Evolutionary conservation across 2,888 invertebrate genomes (phyloP), one percentile per base, ranked within the genome.

Genomic region (Lordiphosa fenestrarum): DNA sequence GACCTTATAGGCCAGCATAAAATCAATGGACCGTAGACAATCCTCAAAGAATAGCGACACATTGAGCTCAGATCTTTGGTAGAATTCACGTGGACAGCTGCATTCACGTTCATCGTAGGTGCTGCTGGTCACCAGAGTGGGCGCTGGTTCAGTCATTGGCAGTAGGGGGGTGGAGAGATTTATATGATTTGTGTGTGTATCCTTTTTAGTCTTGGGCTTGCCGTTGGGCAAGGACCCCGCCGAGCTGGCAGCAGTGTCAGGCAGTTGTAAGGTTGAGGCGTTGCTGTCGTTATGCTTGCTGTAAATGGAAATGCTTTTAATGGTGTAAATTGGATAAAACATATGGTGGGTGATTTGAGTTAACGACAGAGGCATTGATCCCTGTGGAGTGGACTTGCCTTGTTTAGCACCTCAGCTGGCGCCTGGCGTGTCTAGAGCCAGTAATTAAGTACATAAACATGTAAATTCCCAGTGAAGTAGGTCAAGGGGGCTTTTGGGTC

Each of bases 1-100:
- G 51, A 92, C 90, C 87, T 94, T 94, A 93, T 95, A 96, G 6
- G 94, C 95, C 50, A 96, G 87, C 41, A 95, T 93, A 89, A 94
- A 95, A 90, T 95, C 95, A 73, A 95, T 93, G 3, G 94, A 93
- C 21, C 94, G 91, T 6, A 91, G 88, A 7, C 93, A 93, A 88
- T 95, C 95, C 66, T 91, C 91, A 88, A 95, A 95, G 68, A 91
- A 93, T 56, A 94, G 89, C 0, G 93, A 92, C 13, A 73, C 69
- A 65, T 88, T 88, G 41, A 73, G 58, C 59, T 82, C 72, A 15
- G 69, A 65, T 57, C 77, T 71, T 67, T 84, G 69, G 46, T 73
- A 72, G 49, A 77, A 80, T 30, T 82, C 86, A 23, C 65, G 55
- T 13, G 85, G 85, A 37, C 83, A 83, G 50, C 73, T 83, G 62